Percentiles rank a stretch among this genome's conserved stretches.
Evolutionary conservation across 2,113 vertebrate genomes (phyloP).

Genomic region (Kryptolebias marmoratus): DNA sequence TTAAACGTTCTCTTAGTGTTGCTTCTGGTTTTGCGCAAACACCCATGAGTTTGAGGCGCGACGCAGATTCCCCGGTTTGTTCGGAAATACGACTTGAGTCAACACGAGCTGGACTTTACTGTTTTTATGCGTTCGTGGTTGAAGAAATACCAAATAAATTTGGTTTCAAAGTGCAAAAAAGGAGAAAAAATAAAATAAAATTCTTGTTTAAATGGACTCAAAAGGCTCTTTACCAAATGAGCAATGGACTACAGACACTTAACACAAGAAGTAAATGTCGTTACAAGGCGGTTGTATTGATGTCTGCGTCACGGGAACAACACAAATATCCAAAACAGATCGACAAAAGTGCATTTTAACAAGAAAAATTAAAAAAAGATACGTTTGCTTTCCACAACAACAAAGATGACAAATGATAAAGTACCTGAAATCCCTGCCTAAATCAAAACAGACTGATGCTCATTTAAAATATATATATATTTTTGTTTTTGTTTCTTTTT

Average conservation of each 20-base stretch:
- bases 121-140: too few relatives aligned
- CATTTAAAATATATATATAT: background rate
- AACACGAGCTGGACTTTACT: background rate
- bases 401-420: background rate
- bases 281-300: constrained; percentile 45
- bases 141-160: constrained; percentile 11
- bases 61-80: too few relatives aligned
- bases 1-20: background rate
- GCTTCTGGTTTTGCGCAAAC: background rate
- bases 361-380: background rate
- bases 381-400: constrained; percentile 1
- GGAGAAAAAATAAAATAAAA: background rate
- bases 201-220: background rate
- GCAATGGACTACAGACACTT: constrained; percentile 1
- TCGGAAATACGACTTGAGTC: background rate
- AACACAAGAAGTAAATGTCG: constrained; percentile 22
- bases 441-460: background rate
- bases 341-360: constrained; percentile 49
- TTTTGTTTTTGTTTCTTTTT: too few relatives aligned
- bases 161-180: constrained; percentile 35
- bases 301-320: constrained; percentile 21
- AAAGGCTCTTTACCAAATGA: background rate
- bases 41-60: background rate
- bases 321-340: constrained; percentile 29
- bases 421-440: constrained; percentile 22